Evolutionary conservation across 2,113 vertebrate genomes (phyloP).

Genomic region (Trogon surrucura): DNA sequence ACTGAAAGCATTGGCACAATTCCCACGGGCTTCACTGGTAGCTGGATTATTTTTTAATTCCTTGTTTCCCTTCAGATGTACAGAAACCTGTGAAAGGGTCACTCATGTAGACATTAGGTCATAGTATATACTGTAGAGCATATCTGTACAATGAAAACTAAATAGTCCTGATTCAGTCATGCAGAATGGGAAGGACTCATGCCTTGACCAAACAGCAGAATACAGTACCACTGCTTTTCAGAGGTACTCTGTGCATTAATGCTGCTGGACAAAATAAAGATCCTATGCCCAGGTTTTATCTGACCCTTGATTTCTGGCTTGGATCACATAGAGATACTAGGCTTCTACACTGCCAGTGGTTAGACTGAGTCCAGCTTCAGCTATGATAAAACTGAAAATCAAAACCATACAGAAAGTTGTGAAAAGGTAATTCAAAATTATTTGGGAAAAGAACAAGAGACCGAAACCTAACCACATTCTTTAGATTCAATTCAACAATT

Average conservation of each 20-base stretch:
- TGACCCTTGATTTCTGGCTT: background rate
- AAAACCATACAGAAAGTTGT: background rate
- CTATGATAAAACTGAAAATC: background rate
- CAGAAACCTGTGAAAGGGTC: conserved; percentile 53
- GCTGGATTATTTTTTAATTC: conserved; percentile 63
- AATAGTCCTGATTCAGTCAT: conserved; percentile 48
- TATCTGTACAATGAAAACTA: conserved; percentile 41
- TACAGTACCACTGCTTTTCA: background rate
- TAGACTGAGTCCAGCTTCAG: background rate
- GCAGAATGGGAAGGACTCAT: conserved; percentile 43
- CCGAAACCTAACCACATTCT: background rate
- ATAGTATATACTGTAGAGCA: conserved; percentile 20
- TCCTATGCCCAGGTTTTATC: background rate
- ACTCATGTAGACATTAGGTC: conserved; percentile 56
- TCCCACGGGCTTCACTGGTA: background rate
- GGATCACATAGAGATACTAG: background rate
- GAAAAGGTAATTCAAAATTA: background rate
- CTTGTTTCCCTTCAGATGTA: conserved; percentile 56
- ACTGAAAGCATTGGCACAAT: conserved; percentile 9
- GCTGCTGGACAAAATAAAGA: background rate
- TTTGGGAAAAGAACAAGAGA: background rate
- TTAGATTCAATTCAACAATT: background rate
- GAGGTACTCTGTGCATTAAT: background rate
- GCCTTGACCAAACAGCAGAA: conserved; percentile 24
- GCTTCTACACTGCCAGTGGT: background rate